Conservation (phyloP, 2,113 vertebrate genomes). For the Proterorhinus semilunaris region DNA sequence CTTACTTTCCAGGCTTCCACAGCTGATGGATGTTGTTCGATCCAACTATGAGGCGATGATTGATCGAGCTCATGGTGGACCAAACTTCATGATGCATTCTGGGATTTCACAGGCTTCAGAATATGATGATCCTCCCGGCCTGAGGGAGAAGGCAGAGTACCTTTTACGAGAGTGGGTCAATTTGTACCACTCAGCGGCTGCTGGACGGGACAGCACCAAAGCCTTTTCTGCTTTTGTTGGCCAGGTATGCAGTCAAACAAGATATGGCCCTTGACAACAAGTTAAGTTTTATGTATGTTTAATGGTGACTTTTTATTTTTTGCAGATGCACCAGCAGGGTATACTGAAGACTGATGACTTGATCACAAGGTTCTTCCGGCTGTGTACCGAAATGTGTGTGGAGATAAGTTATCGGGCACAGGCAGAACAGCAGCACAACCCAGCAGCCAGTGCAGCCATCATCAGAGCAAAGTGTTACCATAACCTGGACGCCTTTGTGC, state of each 20-base stretch:
- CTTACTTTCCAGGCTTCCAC: slow-evolving; percentile 82
- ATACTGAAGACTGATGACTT: slow-evolving; percentile 98
- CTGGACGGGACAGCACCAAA: slow-evolving; percentile 97
- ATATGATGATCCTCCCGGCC: slow-evolving; percentile 95
- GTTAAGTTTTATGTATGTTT: no score
- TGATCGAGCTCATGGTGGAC: slow-evolving; percentile 95
- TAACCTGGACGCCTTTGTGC: slow-evolving; percentile 96
- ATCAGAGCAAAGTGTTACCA: slow-evolving; percentile 98
- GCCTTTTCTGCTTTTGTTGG: slow-evolving; percentile 99
- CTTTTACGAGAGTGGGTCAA: slow-evolving; percentile 98
- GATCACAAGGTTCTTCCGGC: slow-evolving; percentile 96
- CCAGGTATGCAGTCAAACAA: slow-evolving; percentile 83
- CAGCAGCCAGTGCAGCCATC: slow-evolving; percentile 94
- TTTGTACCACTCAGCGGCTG: slow-evolving; percentile 97
- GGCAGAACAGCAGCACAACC: slow-evolving; percentile 97
- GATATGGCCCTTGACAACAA: no score
- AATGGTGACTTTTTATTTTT: background rate
- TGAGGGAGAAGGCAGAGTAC: slow-evolving; percentile 98
- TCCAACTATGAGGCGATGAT: slow-evolving; percentile 99
- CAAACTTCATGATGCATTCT: slow-evolving; percentile 99
- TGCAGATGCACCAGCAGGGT: slow-evolving; percentile 97
- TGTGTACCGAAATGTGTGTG: slow-evolving; percentile 99
- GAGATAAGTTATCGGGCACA: slow-evolving; percentile 98
- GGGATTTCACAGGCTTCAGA: slow-evolving; percentile 98
- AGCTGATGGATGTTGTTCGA: slow-evolving; percentile 97